A percentile compares a stretch with the other conserved stretches of the same genome.
These are phyloP conservation scores for Nasonia vitripennis DNA, from an alignment of 1,140 invertebrate species.

Conservation along the genomic window DNA sequence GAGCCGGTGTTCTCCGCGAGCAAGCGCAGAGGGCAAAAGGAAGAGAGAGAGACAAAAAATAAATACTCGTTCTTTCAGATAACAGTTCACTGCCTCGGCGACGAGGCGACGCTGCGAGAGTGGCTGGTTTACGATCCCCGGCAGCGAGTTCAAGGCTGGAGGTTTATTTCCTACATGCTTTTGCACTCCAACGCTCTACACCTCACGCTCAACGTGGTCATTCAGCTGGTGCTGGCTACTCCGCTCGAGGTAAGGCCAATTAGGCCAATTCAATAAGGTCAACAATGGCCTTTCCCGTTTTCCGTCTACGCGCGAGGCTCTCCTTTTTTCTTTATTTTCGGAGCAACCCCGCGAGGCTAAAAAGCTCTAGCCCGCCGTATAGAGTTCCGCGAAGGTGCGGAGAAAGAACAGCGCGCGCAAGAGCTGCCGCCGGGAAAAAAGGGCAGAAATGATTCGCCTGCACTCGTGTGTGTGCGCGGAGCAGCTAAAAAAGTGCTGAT, in stretches of 20 bases:
- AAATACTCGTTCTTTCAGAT: constrained; percentile 67
- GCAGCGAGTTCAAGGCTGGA: constrained; percentile 83
- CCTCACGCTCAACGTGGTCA: constrained; percentile 78
- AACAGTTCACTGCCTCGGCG: constrained; percentile 73
- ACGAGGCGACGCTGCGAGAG: constrained; percentile 71
- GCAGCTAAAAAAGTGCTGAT: background rate
- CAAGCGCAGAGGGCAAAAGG: background rate
- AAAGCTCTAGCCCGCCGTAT: background rate
- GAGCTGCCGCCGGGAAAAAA: too few relatives aligned
- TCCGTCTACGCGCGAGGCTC: background rate
- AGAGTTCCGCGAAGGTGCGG: background rate
- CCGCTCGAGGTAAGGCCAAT: constrained; percentile 75
- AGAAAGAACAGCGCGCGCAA: too few relatives aligned
- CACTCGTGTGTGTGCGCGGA: background rate
- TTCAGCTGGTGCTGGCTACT: constrained; percentile 83
- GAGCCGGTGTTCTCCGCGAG: background rate
- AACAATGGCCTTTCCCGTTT: constrained; percentile 19
- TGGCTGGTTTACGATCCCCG: constrained; percentile 83
- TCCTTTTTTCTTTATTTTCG: background rate
- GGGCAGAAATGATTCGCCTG: too few relatives aligned
- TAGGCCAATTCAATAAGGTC: constrained; percentile 59
- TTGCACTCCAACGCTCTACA: constrained; percentile 84
- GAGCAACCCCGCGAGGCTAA: background rate
- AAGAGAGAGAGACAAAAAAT: constrained; percentile 5
- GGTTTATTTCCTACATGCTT: constrained; percentile 89